These are phyloP conservation scores for Craniophora ligustri DNA, from an alignment of 2,888 invertebrate genomes.

Conservation along the genomic window DNA sequence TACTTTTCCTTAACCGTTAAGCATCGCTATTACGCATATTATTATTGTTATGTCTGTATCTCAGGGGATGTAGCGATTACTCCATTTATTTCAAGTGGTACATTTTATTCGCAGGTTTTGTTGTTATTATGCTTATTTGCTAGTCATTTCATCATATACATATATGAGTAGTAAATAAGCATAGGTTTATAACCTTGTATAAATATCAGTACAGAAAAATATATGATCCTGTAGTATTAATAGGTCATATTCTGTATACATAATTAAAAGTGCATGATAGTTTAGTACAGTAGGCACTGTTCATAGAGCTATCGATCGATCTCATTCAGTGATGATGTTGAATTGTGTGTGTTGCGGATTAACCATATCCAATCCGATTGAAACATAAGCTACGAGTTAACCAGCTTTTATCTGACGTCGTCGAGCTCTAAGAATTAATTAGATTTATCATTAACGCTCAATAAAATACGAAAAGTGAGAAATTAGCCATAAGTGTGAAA, in stretches of 20 bases:
- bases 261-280: neutral
- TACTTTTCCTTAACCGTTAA: conserved; percentile 52
- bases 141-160: too few species aligned
- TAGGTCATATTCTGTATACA: neutral
- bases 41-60: conserved; percentile 33
- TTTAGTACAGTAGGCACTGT: neutral
- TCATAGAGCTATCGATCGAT: conserved; percentile 43
- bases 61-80: conserved; percentile 15
- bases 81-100: conserved; percentile 9
- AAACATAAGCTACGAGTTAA: conserved; percentile 48
- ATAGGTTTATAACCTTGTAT: too few species aligned
- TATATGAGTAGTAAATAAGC: too few species aligned
- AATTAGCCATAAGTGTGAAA: neutral
- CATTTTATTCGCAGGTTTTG: too few species aligned
- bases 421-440: conserved; percentile 29
- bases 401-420: conserved; percentile 12
- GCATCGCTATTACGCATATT: conserved; percentile 38
- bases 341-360: conserved; percentile 53
- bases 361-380: conserved; percentile 65
- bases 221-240: neutral
- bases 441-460: conserved; percentile 2
- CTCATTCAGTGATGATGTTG: conserved; percentile 46
- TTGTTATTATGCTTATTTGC: too few species aligned
- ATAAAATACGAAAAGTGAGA: neutral
- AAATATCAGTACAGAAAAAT: too few species aligned